These are phyloP conservation scores for Chionomys nivalis DNA, from an alignment of 2,113 vertebrate species.

Conservation along the genomic window DNA sequence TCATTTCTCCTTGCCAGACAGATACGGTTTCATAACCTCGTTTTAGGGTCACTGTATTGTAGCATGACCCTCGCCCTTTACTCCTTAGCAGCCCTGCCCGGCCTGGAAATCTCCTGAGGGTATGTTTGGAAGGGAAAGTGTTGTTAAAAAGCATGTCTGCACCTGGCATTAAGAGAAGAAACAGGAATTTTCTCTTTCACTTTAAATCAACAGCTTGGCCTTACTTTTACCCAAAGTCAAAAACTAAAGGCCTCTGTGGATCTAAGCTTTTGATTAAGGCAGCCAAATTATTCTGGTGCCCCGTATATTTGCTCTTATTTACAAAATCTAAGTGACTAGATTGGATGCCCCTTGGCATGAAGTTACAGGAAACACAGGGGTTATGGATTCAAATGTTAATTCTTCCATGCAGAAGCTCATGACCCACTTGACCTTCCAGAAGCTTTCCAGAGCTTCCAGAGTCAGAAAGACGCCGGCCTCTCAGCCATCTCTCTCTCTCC, in stretches of 20 bases:
- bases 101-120: not conserved
- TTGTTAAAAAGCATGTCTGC: not conserved
- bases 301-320: constrained; percentile 49
- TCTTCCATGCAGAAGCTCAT: not conserved
- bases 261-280: not conserved
- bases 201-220: constrained; percentile 29
- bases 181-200: not conserved
- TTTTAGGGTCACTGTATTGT: not conserved
- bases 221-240: not conserved
- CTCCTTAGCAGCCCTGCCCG: not conserved
- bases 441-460: not conserved
- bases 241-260: not conserved
- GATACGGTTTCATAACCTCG: not conserved
- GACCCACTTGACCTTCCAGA: not conserved
- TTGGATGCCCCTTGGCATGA: not conserved
- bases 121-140: not conserved
- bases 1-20: constrained; percentile 11
- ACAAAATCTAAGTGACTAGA: constrained; percentile 7
- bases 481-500: not conserved
- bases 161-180: not conserved
- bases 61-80: not conserved
- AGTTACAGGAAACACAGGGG: not conserved
- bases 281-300: not conserved
- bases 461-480: not conserved
- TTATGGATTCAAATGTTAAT: not conserved